Percentiles rank a stretch among this genome's conserved stretches.
Evolutionary conservation across 2,113 vertebrate species (phyloP).

Genomic region (Spheniscus mendiculus): DNA sequence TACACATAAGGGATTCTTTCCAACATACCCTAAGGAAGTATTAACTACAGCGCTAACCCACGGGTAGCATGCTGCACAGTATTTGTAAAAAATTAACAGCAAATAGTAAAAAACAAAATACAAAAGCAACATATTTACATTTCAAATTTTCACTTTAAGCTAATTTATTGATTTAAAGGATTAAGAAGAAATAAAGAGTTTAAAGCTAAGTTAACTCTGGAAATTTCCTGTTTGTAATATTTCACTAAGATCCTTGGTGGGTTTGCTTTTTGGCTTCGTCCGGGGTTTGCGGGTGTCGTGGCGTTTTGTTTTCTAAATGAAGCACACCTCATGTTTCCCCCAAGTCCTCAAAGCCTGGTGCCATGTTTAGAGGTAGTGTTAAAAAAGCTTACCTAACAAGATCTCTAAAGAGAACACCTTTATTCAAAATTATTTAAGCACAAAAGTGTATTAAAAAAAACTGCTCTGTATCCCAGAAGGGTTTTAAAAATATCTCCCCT

Average conservation of each 20-base stretch:
- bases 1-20: not conserved
- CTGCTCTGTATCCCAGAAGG: not conserved
- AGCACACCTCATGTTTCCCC: not conserved
- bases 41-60: not conserved
- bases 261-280: not conserved
- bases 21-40: not conserved
- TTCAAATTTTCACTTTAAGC: not conserved
- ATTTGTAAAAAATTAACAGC: not conserved
- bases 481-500: not conserved
- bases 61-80: rapidly evolving
- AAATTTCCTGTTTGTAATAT: not conserved
- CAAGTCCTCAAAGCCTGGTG: not conserved
- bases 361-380: not conserved
- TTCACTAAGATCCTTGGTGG: no score
- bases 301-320: not conserved
- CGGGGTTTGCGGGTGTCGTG: rapidly evolving
- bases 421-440: not conserved
- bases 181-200: no score
- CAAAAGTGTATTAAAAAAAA: not conserved
- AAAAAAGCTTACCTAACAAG: not conserved
- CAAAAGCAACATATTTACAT: not conserved
- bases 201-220: not conserved
- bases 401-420: no score
- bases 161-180: not conserved
- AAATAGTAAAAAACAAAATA: not conserved